phyloP scores from a whole-genome alignment of 2,888 invertebrate genomes.

The Agrotis clavis region DNA sequence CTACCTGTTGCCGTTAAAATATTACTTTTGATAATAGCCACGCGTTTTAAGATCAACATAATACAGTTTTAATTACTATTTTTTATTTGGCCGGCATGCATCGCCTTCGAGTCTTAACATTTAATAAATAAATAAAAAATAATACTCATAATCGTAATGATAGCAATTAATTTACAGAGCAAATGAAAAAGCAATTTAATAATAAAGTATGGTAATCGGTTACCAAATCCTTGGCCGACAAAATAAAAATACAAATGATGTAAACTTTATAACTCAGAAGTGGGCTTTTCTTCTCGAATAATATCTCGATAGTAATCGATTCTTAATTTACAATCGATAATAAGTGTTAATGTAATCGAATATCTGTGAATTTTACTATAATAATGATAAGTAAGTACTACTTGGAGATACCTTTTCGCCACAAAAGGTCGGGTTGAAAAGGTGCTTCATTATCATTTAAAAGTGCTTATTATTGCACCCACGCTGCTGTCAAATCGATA shows the following conservation, averaged over 20 bases:
- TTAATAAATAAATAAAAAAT: not conserved
- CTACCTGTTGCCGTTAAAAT: no score
- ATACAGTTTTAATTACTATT: no score
- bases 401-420: slow-evolving; percentile 20
- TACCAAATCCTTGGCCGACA: slow-evolving; percentile 73
- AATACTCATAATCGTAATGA: slow-evolving; percentile 28
- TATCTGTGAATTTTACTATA: slow-evolving; percentile 52
- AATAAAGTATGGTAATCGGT: slow-evolving; percentile 48
- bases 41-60: no score
- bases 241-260: slow-evolving; percentile 64
- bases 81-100: not conserved
- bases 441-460: slow-evolving; percentile 38
- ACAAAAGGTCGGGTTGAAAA: slow-evolving; percentile 36
- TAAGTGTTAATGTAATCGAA: slow-evolving; percentile 68
- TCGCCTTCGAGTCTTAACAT: slow-evolving; percentile 18
- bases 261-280: slow-evolving; percentile 45
- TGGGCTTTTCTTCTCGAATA: slow-evolving; percentile 46
- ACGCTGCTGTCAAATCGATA: slow-evolving; percentile 13
- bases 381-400: slow-evolving; percentile 44
- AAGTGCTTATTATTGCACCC: slow-evolving; percentile 35
- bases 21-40: no score
- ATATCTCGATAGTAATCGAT: slow-evolving; percentile 63
- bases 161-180: slow-evolving; percentile 61
- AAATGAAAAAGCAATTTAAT: slow-evolving; percentile 59
- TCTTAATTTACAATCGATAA: slow-evolving; percentile 65